Base-by-base conservation (phyloP, 1,140 invertebrate species). In the Hylyphantes graminicola region DNA sequence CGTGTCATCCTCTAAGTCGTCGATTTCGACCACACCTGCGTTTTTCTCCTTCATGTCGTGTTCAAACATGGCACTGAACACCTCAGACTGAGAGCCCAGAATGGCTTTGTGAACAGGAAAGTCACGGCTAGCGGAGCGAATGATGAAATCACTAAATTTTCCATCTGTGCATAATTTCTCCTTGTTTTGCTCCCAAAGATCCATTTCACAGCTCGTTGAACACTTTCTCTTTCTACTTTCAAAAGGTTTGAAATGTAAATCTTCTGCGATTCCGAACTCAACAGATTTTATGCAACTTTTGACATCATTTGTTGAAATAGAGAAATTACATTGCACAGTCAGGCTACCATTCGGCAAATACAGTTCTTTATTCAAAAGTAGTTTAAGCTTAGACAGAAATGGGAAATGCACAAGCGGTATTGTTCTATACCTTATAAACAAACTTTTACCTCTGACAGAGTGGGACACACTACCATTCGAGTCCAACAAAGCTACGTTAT, bases 31-130 rank as follows among this genome's bases (percentile, higher is more conserved):
- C 13, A 53, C 35, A 35, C 85, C 87, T 15, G 87, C 86, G 8
- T 77, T 78, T 70, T 89, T 89, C 61, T 99, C 97, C 89, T 86
- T 85, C 12, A 87, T 88, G 54, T 89, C 87, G 9, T 84, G 78
- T 59, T 87, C 86, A 35, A 90, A 86, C 89, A 90, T 90, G 15
- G 89, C 89, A 9, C 77, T 68, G 77, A 90, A 90, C 17, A 90
- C 89, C 11, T 88, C 89, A 15, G 89, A 90, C 3, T 90, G 89
- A 65, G 89, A 87, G 10, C 88, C 86, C n/a, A 90, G 77, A 17
- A 90, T 86, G 19, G 87, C 85, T 65, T 88, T 88, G 74, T 89
- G 89, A 53, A 87, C 89, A 15, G 77, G 75, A n/a, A 90, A 85
- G 70, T 87, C 86, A 21, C 82, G 67, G 53, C 61, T 83, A 11